Evolutionary conservation across 1,140 invertebrate species (phyloP).

Genomic region (Papilio polyxenes): DNA sequence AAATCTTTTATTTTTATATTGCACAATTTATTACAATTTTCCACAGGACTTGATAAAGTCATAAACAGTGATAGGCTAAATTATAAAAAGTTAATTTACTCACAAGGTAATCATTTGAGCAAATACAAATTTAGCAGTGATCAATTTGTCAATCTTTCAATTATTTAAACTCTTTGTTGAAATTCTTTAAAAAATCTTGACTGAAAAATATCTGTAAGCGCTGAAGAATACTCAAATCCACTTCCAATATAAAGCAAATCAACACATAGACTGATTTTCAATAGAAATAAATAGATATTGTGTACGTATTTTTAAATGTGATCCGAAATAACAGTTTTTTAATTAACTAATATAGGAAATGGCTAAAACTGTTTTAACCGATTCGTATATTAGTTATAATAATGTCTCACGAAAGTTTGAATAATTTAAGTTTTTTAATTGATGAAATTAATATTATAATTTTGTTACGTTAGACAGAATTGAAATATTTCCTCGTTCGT

Average conservation of each 20-base stretch:
- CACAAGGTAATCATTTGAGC: neutral
- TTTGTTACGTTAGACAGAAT: neutral
- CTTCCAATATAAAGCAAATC: slow-evolving; percentile 1
- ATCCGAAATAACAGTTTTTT: neutral
- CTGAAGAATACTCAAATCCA: slow-evolving; percentile 1
- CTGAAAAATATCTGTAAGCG: neutral
- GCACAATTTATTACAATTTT: neutral
- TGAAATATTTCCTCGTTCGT: neutral
- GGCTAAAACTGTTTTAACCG: too few species aligned
- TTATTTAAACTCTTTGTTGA: neutral
- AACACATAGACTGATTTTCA: slow-evolving; percentile 25
- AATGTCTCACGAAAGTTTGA: too few species aligned
- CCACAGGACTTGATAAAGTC: neutral
- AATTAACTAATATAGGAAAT: too few species aligned
- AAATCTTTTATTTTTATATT: slow-evolving; percentile 15
- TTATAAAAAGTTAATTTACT: neutral
- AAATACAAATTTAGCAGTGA: neutral
- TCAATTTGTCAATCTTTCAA: neutral
- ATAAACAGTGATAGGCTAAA: too few species aligned
- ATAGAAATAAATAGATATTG: slow-evolving; percentile 19
- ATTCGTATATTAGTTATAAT: too few species aligned
- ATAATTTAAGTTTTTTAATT: too few species aligned
- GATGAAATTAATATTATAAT: neutral
- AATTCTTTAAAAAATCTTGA: neutral
- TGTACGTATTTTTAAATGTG: slow-evolving; percentile 19